These are phyloP conservation scores for Romanogobio albipinnatus DNA, from an alignment of 2,113 vertebrate species.

Conservation along the genomic window DNA sequence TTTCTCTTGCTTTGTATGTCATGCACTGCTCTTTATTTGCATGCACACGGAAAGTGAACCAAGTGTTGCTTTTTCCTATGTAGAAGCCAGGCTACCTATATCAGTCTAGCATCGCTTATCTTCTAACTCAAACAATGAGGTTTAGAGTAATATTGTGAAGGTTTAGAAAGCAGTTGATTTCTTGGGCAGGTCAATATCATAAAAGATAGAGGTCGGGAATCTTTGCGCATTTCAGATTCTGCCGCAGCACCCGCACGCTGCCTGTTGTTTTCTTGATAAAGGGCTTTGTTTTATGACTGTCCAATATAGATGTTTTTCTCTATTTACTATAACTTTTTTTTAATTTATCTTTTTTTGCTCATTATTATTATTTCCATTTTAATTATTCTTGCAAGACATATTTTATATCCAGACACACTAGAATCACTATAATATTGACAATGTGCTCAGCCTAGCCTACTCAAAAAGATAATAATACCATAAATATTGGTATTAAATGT, in stretches of 20 bases:
- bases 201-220: background rate
- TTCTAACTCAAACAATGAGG: background rate
- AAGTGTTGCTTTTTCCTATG: slow-evolving; percentile 26
- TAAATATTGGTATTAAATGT: slow-evolving; percentile 13
- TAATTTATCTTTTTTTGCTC: background rate
- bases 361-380: slow-evolving; percentile 5
- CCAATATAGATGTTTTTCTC: background rate
- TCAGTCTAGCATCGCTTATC: background rate
- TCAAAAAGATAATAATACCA: background rate
- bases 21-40: slow-evolving; percentile 9
- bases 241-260: background rate
- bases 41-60: slow-evolving; percentile 7
- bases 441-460: background rate
- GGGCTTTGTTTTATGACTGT: background rate
- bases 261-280: slow-evolving; percentile 28
- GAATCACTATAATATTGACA: background rate
- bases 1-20: background rate
- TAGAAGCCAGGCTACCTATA: background rate
- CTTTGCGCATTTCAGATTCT: slow-evolving; percentile 32
- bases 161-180: background rate
- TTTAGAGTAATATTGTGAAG: background rate
- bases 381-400: background rate
- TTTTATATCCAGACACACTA: background rate
- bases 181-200: background rate
- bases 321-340: background rate